Conservation (phyloP, 2,888 invertebrate species). For the Pseudanteris insignis region DNA sequence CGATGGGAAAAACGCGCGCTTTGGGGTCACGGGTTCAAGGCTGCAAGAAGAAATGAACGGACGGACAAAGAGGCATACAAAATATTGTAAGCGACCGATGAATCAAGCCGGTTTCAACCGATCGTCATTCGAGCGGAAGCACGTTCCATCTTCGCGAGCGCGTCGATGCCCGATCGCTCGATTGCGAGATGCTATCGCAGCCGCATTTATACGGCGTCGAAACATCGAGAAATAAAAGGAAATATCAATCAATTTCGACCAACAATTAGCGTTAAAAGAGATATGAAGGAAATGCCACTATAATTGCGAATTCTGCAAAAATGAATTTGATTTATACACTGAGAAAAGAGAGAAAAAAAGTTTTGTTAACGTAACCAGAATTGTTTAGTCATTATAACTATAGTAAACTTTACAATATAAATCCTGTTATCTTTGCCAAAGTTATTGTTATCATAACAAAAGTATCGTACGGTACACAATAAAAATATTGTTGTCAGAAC, state of each 20-base stretch:
- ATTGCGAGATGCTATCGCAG: conserved; percentile 21
- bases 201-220: conserved; percentile 32
- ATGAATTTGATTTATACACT: too few relatives aligned
- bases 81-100: conserved; percentile 38
- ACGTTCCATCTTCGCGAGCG: conserved; percentile 43
- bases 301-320: too few relatives aligned
- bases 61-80: conserved; percentile 37
- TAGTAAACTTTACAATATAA: too few relatives aligned
- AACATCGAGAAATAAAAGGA: conserved; percentile 28
- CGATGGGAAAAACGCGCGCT: conserved; percentile 36
- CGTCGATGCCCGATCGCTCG: conserved; percentile 20
- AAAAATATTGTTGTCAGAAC: too few relatives aligned
- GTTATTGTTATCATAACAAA: too few relatives aligned
- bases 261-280: conserved; percentile 12
- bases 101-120: conserved; percentile 44
- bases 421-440: too few relatives aligned
- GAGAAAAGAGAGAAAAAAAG: too few relatives aligned
- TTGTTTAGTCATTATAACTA: too few relatives aligned
- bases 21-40: conserved; percentile 44
- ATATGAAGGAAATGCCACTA: too few relatives aligned
- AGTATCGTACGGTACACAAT: too few relatives aligned
- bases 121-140: conserved; percentile 47
- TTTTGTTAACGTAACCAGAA: too few relatives aligned
- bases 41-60: conserved; percentile 44
- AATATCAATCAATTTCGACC: conserved; percentile 29